Conservation (phyloP, 2,113 vertebrate species). For the Athene cunicularia region DNA sequence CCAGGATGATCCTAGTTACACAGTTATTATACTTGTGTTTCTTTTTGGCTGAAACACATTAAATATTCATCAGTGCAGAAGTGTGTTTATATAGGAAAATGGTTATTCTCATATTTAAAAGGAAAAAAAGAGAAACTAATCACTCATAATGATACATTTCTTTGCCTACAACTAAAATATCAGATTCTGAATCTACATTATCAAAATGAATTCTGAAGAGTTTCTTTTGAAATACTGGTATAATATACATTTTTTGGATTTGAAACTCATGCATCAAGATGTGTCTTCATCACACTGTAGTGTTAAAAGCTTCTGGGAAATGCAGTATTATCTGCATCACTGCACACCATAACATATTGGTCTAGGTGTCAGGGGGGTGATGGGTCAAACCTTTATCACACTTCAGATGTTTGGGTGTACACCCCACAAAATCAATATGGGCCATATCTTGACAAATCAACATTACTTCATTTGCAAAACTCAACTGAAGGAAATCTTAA, state of each 20-base stretch:
- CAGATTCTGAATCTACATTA: not conserved
- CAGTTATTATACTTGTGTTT: not conserved
- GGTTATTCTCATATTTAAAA: not conserved
- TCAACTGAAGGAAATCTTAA: not conserved
- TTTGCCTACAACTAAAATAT: not conserved
- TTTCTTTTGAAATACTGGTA: not conserved
- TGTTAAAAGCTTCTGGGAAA: not conserved
- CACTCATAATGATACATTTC: not conserved
- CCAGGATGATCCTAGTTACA: not conserved
- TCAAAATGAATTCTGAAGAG: not conserved
- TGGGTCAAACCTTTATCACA: not conserved
- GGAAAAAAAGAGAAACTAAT: not conserved
- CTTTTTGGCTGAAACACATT: not conserved
- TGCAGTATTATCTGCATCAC: not conserved
- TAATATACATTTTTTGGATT: not conserved
- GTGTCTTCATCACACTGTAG: not conserved
- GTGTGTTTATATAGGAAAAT: not conserved
- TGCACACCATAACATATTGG: not conserved
- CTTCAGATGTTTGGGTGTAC: not conserved
- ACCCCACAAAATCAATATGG: not conserved
- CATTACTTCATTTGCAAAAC: constrained; percentile 13
- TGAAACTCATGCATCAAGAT: not conserved
- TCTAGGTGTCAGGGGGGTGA: accelerated
- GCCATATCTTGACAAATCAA: not conserved
- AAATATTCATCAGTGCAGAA: not conserved